A percentile compares a stretch with the other conserved stretches of the same genome.
Evolutionary conservation across 2,797 vertebrate species (phyloP).

Genomic region (Malurus leucopterus): DNA sequence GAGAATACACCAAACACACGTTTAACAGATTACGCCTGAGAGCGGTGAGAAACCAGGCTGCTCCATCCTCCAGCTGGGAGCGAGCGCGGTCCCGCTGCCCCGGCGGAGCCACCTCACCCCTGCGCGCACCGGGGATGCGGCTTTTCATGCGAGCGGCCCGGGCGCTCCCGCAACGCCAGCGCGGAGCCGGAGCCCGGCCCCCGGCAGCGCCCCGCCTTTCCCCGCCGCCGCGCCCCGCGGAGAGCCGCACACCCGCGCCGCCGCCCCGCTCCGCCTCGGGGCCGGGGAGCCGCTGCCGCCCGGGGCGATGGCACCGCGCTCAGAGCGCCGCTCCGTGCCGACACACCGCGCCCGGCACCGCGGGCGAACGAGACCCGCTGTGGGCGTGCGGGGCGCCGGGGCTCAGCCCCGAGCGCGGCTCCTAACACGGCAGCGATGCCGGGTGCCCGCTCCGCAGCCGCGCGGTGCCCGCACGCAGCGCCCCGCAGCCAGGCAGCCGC

Average conservation of each 20-base stretch:
- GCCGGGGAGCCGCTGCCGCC: not conserved
- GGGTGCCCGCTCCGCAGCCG: not conserved
- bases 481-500: not conserved
- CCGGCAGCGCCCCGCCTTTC: not conserved
- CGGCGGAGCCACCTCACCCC: not conserved
- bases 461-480: not conserved
- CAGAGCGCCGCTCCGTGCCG: not conserved
- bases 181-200: not conserved
- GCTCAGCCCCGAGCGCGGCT: not conserved
- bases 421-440: not conserved
- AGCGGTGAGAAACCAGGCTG: fast-evolving
- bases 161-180: not conserved
- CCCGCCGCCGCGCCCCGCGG: not conserved
- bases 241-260: not conserved
- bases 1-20: fast-evolving
- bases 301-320: not conserved
- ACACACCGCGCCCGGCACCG: not conserved
- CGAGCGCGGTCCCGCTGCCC: not conserved
- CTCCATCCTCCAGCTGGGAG: not conserved
- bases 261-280: not conserved
- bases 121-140: not conserved
- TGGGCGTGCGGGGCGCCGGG: not conserved
- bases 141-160: not conserved
- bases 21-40: not conserved
- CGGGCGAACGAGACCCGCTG: not conserved